Conservation (phyloP, 2,797 vertebrate species). For the Myotis planiceps region DNA sequence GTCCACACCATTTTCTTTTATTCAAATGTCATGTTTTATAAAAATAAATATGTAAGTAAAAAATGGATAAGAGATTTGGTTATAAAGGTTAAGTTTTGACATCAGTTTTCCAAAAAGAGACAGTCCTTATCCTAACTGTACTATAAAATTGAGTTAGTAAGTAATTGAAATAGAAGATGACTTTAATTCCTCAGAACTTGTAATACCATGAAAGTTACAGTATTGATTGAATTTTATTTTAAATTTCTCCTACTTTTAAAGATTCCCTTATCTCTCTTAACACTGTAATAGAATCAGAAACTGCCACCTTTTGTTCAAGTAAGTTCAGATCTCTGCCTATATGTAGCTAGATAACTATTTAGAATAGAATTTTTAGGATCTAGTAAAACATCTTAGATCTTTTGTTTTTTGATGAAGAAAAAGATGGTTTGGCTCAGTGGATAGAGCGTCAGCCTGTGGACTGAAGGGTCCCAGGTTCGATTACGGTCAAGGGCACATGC, state of each 20-base stretch:
- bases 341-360: neutral
- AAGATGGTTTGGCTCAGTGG: neutral
- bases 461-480: too few relatives aligned
- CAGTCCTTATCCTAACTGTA: neutral
- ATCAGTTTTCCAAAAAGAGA: neutral
- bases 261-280: neutral
- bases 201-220: neutral
- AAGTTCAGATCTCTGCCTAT: conserved; percentile 19
- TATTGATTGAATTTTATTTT: conserved; percentile 43
- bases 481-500: too few relatives aligned
- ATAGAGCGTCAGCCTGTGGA: too few relatives aligned
- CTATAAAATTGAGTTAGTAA: neutral
- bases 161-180: conserved; percentile 8
- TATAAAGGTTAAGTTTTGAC: conserved; percentile 11
- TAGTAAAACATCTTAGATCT: neutral
- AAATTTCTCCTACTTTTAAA: conserved; percentile 27
- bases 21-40: conserved; percentile 6
- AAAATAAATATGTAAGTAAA: neutral
- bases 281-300: conserved; percentile 41
- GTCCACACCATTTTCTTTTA: conserved; percentile 5
- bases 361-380: conserved; percentile 2
- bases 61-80: neutral
- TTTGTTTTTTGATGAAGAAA: conserved; percentile 40
- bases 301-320: conserved; percentile 13
- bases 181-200: conserved; percentile 22